These are phyloP conservation scores for Malacoctenus gilli DNA, from an alignment of 2,797 vertebrate genomes.

Conservation along the genomic window DNA sequence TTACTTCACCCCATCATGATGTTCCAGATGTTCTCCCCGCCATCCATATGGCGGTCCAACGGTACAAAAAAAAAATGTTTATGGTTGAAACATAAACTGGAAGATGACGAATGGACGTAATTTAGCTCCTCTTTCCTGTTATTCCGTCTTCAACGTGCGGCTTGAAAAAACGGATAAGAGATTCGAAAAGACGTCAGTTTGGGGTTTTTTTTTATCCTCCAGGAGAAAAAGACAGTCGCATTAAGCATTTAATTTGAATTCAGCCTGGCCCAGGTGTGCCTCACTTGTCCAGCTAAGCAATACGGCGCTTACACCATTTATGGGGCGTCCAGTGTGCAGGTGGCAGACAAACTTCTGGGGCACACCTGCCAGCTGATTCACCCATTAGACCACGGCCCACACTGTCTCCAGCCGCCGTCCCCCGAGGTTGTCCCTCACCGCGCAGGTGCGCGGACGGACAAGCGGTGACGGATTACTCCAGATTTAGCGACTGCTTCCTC, in stretches of 20 bases:
- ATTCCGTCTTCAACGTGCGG: constrained; percentile 23
- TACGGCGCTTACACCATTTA: constrained; percentile 70
- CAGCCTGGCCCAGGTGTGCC: constrained; percentile 64
- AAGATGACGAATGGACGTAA: constrained; percentile 10
- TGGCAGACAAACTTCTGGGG: constrained; percentile 71
- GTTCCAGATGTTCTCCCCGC: constrained; percentile 8
- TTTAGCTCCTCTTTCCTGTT: constrained; percentile 11
- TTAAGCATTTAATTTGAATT: constrained; percentile 66
- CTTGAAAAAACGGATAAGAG: constrained; percentile 3
- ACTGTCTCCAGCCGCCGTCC: constrained; percentile 53
- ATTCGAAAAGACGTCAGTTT: background rate
- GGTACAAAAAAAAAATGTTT: background rate
- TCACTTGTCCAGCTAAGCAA: constrained; percentile 65
- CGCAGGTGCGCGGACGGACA: constrained; percentile 68
- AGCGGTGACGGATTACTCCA: constrained; percentile 61
- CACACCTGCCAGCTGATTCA: constrained; percentile 81
- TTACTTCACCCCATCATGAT: background rate
- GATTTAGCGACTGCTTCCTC: constrained; percentile 42
- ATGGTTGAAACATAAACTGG: background rate
- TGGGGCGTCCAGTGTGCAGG: constrained; percentile 67
- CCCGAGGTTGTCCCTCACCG: constrained; percentile 53
- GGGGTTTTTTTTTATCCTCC: constrained; percentile 1
- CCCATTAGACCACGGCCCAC: constrained; percentile 67
- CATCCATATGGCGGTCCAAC: background rate
- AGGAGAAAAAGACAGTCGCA: constrained; percentile 48